A percentile compares a stretch with the other conserved stretches of the same genome.
Evolutionary conservation across 2,113 vertebrate species (phyloP).

Genomic region (Periophthalmus modestus): DNA sequence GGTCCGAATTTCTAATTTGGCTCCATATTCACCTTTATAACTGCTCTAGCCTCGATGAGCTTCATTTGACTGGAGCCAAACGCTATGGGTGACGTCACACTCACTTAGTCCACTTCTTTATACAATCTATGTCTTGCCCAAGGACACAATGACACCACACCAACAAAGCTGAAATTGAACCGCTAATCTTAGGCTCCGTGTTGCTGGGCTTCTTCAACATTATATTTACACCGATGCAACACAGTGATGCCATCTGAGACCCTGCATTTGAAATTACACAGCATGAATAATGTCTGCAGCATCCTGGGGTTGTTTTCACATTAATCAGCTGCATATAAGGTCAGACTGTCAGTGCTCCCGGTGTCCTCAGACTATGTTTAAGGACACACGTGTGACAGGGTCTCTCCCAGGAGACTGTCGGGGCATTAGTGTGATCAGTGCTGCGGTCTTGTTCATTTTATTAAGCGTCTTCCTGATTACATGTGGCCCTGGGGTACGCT

Average conservation of each 20-base stretch:
- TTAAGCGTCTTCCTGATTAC: slow-evolving; percentile 71
- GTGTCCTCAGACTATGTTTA: slow-evolving; percentile 12
- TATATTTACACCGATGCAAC: too few relatives aligned
- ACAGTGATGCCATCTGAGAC: background rate
- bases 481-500: slow-evolving; percentile 62
- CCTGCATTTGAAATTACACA: slow-evolving; percentile 6
- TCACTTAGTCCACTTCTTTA: too few relatives aligned
- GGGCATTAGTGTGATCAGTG: slow-evolving; percentile 66
- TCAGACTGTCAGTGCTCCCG: background rate
- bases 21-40: too few relatives aligned
- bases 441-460: slow-evolving; percentile 71
- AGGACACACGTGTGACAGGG: slow-evolving; percentile 14
- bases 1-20: too few relatives aligned
- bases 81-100: too few relatives aligned
- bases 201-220: too few relatives aligned
- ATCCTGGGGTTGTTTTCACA: slow-evolving; percentile 12
- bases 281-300: slow-evolving; percentile 16
- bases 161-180: too few relatives aligned
- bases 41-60: too few relatives aligned
- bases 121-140: too few relatives aligned
- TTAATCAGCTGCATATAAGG: slow-evolving; percentile 7
- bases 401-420: slow-evolving; percentile 61
- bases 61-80: too few relatives aligned
- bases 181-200: background rate
- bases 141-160: too few relatives aligned